A percentile compares a stretch with the other conserved stretches of the same genome.
Conservation (phyloP, 2,113 vertebrate species). For the Casuarius casuarius region DNA sequence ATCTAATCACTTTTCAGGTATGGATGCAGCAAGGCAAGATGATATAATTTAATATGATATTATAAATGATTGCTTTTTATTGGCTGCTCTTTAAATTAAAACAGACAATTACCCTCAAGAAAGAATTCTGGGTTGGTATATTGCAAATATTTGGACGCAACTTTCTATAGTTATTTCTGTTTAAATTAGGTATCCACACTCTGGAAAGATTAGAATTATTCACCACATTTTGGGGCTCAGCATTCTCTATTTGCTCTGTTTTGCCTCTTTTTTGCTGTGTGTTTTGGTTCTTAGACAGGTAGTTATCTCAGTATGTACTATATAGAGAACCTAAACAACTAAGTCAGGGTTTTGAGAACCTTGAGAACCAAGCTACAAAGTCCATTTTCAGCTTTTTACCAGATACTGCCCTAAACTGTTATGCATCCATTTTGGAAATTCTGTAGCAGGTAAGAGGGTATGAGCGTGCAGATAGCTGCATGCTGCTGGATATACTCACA, state of each 20-base stretch:
- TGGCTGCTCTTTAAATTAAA: background rate
- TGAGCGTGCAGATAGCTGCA: background rate
- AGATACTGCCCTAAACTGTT: background rate
- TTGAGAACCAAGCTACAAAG: background rate
- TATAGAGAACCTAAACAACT: background rate
- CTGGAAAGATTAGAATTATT: background rate
- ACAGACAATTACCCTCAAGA: background rate
- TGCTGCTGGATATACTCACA: background rate
- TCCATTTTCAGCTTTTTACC: background rate
- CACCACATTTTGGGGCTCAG: background rate
- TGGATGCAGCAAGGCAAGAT: background rate
- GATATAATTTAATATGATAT: background rate
- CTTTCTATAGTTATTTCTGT: background rate
- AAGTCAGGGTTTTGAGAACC: background rate
- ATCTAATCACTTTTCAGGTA: background rate
- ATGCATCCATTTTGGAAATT: background rate
- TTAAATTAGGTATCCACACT: background rate
- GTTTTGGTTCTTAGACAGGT: background rate
- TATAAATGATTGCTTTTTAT: background rate
- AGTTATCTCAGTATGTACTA: background rate
- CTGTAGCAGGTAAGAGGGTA: background rate
- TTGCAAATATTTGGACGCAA: background rate
- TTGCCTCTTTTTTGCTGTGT: background rate
- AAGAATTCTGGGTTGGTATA: background rate
- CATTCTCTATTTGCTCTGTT: background rate